Evolutionary conservation across 2,113 vertebrate species (phyloP).

Genomic region (Alces alces): DNA sequence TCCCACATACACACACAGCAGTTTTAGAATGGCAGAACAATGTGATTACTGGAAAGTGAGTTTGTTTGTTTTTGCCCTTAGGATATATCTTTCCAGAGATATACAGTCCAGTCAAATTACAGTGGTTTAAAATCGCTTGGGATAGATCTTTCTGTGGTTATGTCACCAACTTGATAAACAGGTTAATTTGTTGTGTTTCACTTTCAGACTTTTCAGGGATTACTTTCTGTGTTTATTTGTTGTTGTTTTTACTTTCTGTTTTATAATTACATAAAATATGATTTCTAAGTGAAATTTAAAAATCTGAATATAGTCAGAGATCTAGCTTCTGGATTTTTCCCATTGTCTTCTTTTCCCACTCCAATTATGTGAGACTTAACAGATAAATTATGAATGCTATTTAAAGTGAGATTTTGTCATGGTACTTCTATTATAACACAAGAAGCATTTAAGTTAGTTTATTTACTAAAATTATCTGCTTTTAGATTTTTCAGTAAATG

Average conservation of each 20-base stretch:
- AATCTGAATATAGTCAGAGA: not conserved
- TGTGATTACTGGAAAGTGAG: not conserved
- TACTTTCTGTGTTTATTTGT: not conserved
- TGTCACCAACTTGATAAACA: not conserved
- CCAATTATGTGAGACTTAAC: not conserved
- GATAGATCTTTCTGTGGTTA: not conserved
- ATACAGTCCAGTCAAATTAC: not conserved
- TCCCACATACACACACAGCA: not conserved
- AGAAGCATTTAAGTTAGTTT: not conserved
- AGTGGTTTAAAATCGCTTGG: not conserved
- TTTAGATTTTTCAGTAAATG: not conserved
- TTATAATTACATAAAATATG: not conserved
- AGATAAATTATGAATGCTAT: not conserved
- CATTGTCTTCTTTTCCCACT: not conserved
- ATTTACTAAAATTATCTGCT: not conserved
- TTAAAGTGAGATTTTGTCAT: not conserved
- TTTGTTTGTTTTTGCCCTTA: not conserved
- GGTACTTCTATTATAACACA: not conserved
- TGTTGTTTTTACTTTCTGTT: not conserved
- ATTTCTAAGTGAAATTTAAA: not conserved
- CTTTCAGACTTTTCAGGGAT: not conserved
- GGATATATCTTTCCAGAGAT: not conserved
- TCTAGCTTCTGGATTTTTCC: not conserved
- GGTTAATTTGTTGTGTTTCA: slow-evolving; percentile 31
- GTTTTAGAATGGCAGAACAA: not conserved